Conservation (phyloP, 2,797 vertebrate species). For the Sciurus carolinensis region DNA sequence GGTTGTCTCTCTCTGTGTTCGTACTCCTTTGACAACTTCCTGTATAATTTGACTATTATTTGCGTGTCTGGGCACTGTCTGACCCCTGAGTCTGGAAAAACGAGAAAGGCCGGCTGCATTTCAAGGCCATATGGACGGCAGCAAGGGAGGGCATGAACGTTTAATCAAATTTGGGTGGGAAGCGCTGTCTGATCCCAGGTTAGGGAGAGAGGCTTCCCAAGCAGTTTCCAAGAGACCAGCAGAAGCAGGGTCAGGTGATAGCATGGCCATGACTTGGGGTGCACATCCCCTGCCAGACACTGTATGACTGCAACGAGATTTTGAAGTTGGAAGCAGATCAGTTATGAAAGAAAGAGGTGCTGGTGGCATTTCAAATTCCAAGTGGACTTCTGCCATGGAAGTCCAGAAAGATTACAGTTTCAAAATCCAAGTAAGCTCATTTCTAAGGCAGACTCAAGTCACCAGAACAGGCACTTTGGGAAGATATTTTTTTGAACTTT, state of each 20-base stretch:
- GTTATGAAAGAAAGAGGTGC: neutral
- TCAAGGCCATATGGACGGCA: slow-evolving; percentile 83
- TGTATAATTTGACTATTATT: slow-evolving; percentile 92
- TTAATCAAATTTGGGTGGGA: slow-evolving; percentile 87
- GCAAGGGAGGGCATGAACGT: slow-evolving; percentile 68
- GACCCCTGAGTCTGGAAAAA: slow-evolving; percentile 92
- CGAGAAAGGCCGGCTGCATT: slow-evolving; percentile 85
- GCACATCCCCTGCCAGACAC: slow-evolving; percentile 43
- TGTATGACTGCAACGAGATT: slow-evolving; percentile 9
- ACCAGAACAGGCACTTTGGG: neutral
- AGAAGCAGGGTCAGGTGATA: slow-evolving; percentile 77
- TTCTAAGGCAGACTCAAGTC: neutral
- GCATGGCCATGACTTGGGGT: neutral
- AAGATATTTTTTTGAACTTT: neutral
- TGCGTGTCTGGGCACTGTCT: slow-evolving; percentile 91
- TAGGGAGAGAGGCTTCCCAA: slow-evolving; percentile 59
- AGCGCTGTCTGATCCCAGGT: slow-evolving; percentile 59
- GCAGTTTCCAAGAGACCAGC: slow-evolving; percentile 59
- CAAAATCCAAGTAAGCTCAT: neutral
- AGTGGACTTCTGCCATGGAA: neutral
- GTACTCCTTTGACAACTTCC: slow-evolving; percentile 93
- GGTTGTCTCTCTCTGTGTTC: slow-evolving; percentile 90
- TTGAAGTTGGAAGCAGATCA: slow-evolving; percentile 66
- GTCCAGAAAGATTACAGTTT: neutral
- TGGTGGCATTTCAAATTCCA: neutral